Evolutionary conservation across 2,888 invertebrate species (phyloP).

Genomic region (Xylota sylvarum): DNA sequence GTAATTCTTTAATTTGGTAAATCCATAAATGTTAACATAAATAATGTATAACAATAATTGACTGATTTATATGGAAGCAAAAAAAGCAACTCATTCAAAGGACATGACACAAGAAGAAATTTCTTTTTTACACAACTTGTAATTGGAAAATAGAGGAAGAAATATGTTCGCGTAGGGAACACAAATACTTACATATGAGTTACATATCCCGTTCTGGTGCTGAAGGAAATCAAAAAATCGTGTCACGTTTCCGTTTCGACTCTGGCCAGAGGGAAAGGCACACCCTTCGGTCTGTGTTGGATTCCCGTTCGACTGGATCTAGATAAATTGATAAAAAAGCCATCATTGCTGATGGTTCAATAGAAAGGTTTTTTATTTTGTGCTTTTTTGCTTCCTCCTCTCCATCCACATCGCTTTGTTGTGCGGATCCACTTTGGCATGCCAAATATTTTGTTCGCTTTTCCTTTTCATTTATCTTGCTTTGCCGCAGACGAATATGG

Average conservation of each 20-base stretch:
- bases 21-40: not conserved
- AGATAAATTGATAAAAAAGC: slow-evolving; percentile 77
- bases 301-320: slow-evolving; percentile 63
- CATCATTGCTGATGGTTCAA: slow-evolving; percentile 76
- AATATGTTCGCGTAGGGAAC: slow-evolving; percentile 52
- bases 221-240: slow-evolving; percentile 65
- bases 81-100: slow-evolving; percentile 13
- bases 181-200: slow-evolving; percentile 62
- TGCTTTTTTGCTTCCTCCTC: not conserved
- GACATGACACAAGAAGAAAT: not conserved
- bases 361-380: slow-evolving; percentile 56
- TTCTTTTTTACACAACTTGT: slow-evolving; percentile 39
- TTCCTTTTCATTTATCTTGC: slow-evolving; percentile 73
- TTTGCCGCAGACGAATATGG: slow-evolving; percentile 50
- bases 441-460: slow-evolving; percentile 74
- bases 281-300: slow-evolving; percentile 39
- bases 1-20: no score
- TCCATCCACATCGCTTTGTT: slow-evolving; percentile 10
- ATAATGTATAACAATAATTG: slow-evolving; percentile 41
- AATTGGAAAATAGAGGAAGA: slow-evolving; percentile 58
- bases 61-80: slow-evolving; percentile 33
- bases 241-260: slow-evolving; percentile 75
- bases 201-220: slow-evolving; percentile 37
- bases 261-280: slow-evolving; percentile 42
- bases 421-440: slow-evolving; percentile 58